Percentiles rank a stretch among this genome's conserved stretches.
Evolutionary conservation across 1,140 invertebrate genomes (phyloP).

Genomic region (Phocides pigmalion): DNA sequence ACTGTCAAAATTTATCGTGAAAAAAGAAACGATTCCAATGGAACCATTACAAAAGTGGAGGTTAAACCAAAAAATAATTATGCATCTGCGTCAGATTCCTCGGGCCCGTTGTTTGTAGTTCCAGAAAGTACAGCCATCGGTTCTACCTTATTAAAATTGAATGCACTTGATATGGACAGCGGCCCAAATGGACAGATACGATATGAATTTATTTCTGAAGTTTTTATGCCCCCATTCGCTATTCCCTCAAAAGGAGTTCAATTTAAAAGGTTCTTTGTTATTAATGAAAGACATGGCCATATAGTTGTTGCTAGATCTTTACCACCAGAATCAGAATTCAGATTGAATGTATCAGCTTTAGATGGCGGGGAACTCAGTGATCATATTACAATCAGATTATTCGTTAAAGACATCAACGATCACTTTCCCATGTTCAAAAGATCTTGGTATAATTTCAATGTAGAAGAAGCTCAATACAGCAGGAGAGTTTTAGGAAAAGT

Average conservation of each 20-base stretch:
- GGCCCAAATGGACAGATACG: conserved; percentile 89
- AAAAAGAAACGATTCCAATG: conserved; percentile 59
- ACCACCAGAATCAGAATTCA: conserved; percentile 90
- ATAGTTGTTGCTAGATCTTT: conserved; percentile 90
- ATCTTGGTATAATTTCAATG: conserved; percentile 92
- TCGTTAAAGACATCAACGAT: conserved; percentile 92
- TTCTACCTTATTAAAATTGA: conserved; percentile 89
- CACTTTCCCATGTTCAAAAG: conserved; percentile 93
- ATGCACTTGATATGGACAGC: conserved; percentile 93
- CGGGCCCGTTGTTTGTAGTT: conserved; percentile 86
- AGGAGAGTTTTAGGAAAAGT: conserved; percentile 89
- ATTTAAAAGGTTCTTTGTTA: conserved; percentile 87
- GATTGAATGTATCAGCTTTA: conserved; percentile 89
- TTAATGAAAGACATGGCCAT: conserved; percentile 89
- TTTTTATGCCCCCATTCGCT: conserved; percentile 83
- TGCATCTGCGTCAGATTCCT: conserved; percentile 64
- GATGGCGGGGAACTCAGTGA: conserved; percentile 91
- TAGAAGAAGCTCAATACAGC: conserved; percentile 90
- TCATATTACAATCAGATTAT: conserved; percentile 87
- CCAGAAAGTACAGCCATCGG: conserved; percentile 91
- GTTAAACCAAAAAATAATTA: conserved; percentile 83
- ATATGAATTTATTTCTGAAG: conserved; percentile 89
- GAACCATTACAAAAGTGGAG: conserved; percentile 61
- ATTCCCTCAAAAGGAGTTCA: conserved; percentile 72
- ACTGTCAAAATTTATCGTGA: conserved; percentile 77